Conservation (phyloP, 1,140 invertebrate species). For the Akabosia matsudoensis region DNA sequence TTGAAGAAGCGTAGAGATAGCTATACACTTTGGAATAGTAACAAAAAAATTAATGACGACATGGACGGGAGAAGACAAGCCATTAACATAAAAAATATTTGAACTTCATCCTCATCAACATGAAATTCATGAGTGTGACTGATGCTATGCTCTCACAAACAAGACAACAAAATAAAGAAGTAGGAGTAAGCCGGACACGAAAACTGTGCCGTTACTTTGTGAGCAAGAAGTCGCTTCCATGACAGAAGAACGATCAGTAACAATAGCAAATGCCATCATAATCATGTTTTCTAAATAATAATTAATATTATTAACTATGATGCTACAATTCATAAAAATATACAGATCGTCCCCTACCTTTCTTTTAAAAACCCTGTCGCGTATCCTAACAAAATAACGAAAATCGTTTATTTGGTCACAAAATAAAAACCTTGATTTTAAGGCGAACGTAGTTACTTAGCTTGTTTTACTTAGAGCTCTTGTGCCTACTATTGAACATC, state of each 20-base stretch:
- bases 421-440: too few relatives aligned
- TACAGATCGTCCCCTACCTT: background rate
- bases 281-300: background rate
- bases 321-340: conserved; percentile 18
- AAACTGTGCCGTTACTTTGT: background rate
- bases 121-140: too few relatives aligned
- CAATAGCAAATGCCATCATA: background rate
- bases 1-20: background rate
- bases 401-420: too few relatives aligned
- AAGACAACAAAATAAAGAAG: background rate
- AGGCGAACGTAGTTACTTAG: too few relatives aligned
- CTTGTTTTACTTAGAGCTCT: too few relatives aligned
- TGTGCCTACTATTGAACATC: too few relatives aligned
- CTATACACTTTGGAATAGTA: background rate
- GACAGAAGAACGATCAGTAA: background rate
- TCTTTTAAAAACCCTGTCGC: background rate
- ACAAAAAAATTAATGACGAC: too few relatives aligned
- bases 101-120: too few relatives aligned
- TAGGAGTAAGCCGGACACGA: background rate
- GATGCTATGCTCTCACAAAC: too few relatives aligned
- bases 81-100: too few relatives aligned
- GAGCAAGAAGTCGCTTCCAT: background rate
- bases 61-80: too few relatives aligned
- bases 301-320: background rate
- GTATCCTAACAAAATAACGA: too few relatives aligned